Base-by-base conservation (phyloP, 2,797 vertebrate species). In the Anabacerthia variegaticeps region DNA sequence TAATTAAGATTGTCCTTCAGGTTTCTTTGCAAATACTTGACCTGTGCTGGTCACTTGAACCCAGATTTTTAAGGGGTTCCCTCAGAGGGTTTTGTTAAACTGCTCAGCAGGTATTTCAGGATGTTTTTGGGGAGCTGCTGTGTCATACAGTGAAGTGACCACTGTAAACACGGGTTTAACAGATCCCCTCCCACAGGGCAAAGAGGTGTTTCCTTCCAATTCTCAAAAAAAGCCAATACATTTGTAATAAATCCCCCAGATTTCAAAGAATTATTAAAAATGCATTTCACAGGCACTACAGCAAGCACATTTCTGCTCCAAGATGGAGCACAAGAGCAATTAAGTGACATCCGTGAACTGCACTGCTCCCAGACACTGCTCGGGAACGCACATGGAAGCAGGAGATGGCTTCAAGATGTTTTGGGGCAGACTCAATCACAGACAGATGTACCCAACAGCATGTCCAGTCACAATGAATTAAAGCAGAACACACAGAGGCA, bases 381-480 rank as follows among this genome's bases (percentile, higher is more conserved):
- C 89, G 93, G 93, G 92, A 96, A 97, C 94, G 89, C 79, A 94
- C 55, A 54, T 86, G 86, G 91, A 97, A 94, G 91, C 72, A 69
- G 86, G 89, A 97, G 98, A 98, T 97, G 89, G 92, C 92, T 98
- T 98, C 98, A 98, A 98, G 98, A 98, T 98, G 97, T 97, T 97
- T 93, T 59, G 74, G 85, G 95, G 85, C 85, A 97, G 51, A 84
- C 91, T 95, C 97, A 98, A 98, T 97, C 96, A 80, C 95, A 98
- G 97, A 84, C 97, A 98, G 97, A 98, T 97, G 97, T 96, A 96
- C 76, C 78, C 85, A 93, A 96, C 77, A 97, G 92, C 91, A 80
- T 39, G 34, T 75, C 68, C 83, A 97, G 95, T 97, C 96, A 97
- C 89, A 97, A 89, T 14, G 44, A 97, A 96, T 97, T 96, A 97